Conservation (phyloP, 2,797 vertebrate genomes). For the Vultur gryphus region DNA sequence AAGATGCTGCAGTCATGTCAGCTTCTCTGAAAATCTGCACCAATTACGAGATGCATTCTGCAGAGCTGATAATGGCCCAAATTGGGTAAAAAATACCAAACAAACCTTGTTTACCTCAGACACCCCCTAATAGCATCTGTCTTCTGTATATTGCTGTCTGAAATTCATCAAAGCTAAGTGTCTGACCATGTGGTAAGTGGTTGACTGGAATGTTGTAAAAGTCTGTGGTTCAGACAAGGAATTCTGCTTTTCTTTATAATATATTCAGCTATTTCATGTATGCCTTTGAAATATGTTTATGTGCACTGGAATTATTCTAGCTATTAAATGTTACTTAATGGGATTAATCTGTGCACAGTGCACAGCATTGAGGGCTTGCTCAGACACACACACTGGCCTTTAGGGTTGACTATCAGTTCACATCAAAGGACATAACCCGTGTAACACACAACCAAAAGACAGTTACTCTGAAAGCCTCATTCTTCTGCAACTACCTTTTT, state of each 20-base stretch:
- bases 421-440: background rate
- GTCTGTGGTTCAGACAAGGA: slow-evolving; percentile 34
- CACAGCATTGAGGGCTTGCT: background rate
- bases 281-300: slow-evolving; percentile 46
- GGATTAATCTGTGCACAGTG: background rate
- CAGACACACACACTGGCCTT: background rate
- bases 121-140: background rate
- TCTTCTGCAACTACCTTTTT: background rate
- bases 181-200: background rate
- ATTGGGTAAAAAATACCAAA: background rate
- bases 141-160: background rate
- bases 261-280: slow-evolving; percentile 39
- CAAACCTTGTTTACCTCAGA: background rate
- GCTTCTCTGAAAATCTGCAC: background rate
- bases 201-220: slow-evolving; percentile 33
- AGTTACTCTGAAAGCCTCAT: background rate
- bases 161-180: slow-evolving; percentile 5
- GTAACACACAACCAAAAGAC: background rate
- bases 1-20: background rate
- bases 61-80: background rate
- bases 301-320: background rate
- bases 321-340: background rate
- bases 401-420: background rate
- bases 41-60: background rate
- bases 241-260: background rate